These are phyloP conservation scores for Ciconia nigra DNA, from an alignment of 2,797 vertebrate species.

Conservation along the genomic window DNA sequence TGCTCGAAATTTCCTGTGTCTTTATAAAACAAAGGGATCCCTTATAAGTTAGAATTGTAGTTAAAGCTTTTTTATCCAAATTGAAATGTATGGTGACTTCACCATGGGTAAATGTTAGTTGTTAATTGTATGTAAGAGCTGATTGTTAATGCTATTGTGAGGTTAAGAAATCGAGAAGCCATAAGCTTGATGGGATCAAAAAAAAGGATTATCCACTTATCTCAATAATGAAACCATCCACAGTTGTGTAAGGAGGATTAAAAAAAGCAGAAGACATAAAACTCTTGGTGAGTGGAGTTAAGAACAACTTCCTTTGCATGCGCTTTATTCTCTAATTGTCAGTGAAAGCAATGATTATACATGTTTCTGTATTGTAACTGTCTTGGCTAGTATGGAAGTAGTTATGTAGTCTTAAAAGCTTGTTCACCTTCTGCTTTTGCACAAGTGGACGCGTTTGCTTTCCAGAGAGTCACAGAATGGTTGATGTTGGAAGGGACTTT, in stretches of 20 bases:
- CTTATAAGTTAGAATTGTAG: neutral
- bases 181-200: neutral
- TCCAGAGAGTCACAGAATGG: neutral
- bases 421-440: neutral
- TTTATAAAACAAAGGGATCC: neutral
- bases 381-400: neutral
- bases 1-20: neutral
- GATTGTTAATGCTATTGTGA: neutral
- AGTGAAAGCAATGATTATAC: neutral
- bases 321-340: neutral
- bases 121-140: neutral
- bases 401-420: neutral
- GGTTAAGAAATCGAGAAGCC: neutral
- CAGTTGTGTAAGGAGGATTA: neutral
- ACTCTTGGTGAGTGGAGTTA: neutral
- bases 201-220: neutral
- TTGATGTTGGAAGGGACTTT: neutral
- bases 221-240: neutral
- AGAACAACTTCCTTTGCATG: neutral
- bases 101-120: neutral
- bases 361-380: neutral
- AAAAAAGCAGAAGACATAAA: neutral
- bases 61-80: neutral
- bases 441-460: neutral
- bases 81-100: neutral